phyloP scores from a whole-genome alignment of 1,140 invertebrate genomes.

The Scaptomyza montana region DNA sequence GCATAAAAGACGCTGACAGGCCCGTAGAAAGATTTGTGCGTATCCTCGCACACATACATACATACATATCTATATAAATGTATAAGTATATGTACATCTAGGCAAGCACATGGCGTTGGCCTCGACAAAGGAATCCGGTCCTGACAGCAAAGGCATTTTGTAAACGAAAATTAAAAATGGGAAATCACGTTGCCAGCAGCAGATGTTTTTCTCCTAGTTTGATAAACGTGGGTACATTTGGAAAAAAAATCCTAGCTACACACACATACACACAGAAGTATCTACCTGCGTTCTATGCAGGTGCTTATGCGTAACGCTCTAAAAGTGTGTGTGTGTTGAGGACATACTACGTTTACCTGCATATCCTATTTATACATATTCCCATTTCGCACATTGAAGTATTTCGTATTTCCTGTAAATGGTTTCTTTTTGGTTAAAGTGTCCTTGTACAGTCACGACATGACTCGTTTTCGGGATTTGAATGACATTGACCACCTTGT shows the following conservation, averaged over 20 bases:
- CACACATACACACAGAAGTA: neutral
- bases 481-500: conserved; percentile 48
- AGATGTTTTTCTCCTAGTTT: conserved; percentile 69
- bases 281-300: conserved; percentile 68
- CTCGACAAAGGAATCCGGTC: conserved; percentile 63
- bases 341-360: conserved; percentile 57
- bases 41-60: conserved; percentile 28
- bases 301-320: conserved; percentile 39
- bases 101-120: conserved; percentile 36
- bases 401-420: conserved; percentile 69
- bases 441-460: conserved; percentile 73
- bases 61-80: conserved; percentile 27
- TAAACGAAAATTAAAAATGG: conserved; percentile 45
- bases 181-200: conserved; percentile 69
- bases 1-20: conserved; percentile 58
- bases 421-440: conserved; percentile 27
- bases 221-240: conserved; percentile 37
- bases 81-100: conserved; percentile 60
- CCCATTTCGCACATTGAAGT: conserved; percentile 45
- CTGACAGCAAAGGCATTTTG: conserved; percentile 43
- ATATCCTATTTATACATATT: conserved; percentile 70
- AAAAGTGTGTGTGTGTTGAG: conserved; percentile 12
- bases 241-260: conserved; percentile 20
- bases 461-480: neutral
- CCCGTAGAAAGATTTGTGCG: conserved; percentile 38